Evolutionary conservation across 2,113 vertebrate species (phyloP).

Genomic region (Lagopus leucura): DNA sequence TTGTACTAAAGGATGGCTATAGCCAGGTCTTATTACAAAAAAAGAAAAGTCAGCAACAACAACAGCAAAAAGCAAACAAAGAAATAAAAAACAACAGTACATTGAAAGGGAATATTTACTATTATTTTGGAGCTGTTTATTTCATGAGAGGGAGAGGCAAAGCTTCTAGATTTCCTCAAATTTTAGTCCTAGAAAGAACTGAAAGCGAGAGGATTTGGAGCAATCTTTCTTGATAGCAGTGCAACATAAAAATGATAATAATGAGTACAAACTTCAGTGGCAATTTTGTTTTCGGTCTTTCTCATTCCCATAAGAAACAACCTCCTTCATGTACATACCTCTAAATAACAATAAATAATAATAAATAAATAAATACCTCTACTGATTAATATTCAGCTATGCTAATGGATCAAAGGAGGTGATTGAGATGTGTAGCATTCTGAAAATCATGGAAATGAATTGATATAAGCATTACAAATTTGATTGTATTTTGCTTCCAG

Average conservation of each 20-base stretch:
- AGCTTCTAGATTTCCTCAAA: background rate
- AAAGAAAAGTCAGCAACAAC: background rate
- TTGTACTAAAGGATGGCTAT: background rate
- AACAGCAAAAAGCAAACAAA: background rate
- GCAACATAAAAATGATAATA: background rate
- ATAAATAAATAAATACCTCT: background rate
- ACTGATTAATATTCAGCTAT: background rate
- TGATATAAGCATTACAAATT: background rate
- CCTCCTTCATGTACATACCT: too few species aligned
- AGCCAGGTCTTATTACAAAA: background rate
- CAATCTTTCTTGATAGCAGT: background rate
- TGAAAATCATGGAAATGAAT: background rate
- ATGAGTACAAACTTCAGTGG: background rate
- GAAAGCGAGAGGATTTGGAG: background rate
- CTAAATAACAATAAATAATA: too few species aligned
- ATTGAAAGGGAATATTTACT: background rate
- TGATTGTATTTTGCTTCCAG: background rate
- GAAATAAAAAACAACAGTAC: background rate
- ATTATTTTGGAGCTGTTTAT: background rate
- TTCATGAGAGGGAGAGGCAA: background rate
- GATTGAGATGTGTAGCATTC: background rate
- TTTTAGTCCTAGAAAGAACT: background rate
- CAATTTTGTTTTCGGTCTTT: background rate
- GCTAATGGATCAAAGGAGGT: background rate
- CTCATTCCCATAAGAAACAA: background rate